phyloP scores from a whole-genome alignment of 2,113 vertebrate genomes.

The Pterocles burchelli region DNA sequence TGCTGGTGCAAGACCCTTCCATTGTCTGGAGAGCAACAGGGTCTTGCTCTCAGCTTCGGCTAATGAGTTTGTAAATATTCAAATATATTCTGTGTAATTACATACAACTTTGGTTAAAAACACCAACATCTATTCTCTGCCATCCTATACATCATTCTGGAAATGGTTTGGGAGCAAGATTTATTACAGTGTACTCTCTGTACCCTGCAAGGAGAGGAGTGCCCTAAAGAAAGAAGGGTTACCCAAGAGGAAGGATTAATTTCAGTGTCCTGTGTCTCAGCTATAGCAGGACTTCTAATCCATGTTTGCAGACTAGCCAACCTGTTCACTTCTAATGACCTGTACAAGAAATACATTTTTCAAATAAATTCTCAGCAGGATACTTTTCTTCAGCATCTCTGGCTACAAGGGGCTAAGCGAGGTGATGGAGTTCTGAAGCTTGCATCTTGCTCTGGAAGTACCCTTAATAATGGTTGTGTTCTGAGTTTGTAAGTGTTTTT shows the following conservation, averaged over 20 bases:
- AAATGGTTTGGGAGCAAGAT: not conserved
- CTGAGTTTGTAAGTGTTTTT: conserved; percentile 31
- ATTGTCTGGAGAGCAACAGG: not conserved
- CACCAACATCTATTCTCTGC: not conserved
- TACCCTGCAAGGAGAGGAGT: not conserved
- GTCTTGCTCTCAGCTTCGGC: not conserved
- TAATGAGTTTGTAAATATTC: not conserved
- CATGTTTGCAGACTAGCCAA: conserved; percentile 39
- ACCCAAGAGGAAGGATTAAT: conserved; percentile 14
- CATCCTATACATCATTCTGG: not conserved
- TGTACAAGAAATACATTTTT: conserved; percentile 9
- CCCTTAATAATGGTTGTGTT: not conserved
- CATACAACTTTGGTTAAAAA: too few relatives aligned
- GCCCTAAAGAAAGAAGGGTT: not conserved
- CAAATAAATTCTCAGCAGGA: conserved; percentile 13
- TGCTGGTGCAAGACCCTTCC: not conserved
- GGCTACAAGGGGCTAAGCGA: not conserved
- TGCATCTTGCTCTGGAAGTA: conserved; percentile 4
- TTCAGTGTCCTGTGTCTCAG: not conserved
- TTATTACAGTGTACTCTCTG: not conserved
- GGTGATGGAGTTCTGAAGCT: conserved; percentile 4
- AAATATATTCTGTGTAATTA: not conserved
- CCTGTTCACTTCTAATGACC: not conserved
- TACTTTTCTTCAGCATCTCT: conserved; percentile 23
- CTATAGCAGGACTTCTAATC: conserved; percentile 28